Conservation (phyloP, 2,797 vertebrate species). For the Sebastes itinus region DNA sequence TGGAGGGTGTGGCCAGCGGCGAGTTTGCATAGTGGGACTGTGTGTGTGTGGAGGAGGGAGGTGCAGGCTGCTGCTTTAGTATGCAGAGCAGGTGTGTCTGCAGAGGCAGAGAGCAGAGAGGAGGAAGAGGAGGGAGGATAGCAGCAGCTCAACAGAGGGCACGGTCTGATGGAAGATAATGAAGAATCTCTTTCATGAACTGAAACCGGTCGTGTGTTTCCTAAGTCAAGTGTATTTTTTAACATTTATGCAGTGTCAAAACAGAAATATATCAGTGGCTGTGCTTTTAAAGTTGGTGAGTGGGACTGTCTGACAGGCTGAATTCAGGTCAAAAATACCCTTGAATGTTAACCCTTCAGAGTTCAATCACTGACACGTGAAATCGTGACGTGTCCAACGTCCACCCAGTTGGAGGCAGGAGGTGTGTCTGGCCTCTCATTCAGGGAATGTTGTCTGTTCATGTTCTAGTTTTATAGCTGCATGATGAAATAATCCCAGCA, state of each 20-base stretch:
- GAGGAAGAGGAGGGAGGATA: constrained; percentile 40
- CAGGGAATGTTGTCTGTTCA: background rate
- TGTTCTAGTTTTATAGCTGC: background rate
- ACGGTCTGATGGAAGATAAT: constrained; percentile 7
- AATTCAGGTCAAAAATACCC: background rate
- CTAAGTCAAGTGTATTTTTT: background rate
- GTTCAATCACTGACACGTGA: background rate
- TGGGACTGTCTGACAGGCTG: background rate
- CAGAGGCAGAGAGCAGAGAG: constrained; percentile 75
- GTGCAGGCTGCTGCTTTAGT: constrained; percentile 84
- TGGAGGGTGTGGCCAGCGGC: constrained; percentile 54
- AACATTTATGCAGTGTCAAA: background rate
- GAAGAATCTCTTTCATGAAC: constrained; percentile 7
- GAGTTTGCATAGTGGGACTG: constrained; percentile 34
- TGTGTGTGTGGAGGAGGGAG: constrained; percentile 25
- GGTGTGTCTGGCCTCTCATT: background rate
- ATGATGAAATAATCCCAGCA: background rate
- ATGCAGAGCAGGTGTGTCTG: constrained; percentile 92
- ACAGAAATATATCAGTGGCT: background rate
- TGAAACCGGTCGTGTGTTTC: background rate
- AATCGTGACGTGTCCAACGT: background rate
- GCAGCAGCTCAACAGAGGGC: constrained; percentile 22
- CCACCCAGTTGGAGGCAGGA: background rate
- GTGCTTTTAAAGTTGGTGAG: background rate
- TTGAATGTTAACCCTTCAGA: background rate